Conservation (phyloP, 2,113 vertebrate species). For the Mellivora capensis region DNA sequence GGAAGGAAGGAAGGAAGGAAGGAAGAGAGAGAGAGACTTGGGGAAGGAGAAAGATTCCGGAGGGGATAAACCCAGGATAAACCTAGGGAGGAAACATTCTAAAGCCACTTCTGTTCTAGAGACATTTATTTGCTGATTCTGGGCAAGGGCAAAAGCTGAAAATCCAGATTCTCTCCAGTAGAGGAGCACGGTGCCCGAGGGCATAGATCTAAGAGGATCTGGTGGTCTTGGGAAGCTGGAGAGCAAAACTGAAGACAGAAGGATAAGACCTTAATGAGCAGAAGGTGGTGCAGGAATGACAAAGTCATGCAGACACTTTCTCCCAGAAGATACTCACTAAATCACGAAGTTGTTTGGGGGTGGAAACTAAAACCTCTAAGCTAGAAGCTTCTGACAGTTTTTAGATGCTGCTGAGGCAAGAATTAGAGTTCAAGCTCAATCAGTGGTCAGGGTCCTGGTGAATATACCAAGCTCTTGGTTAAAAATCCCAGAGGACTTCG, state of each 20-base stretch:
- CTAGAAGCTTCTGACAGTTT: neutral
- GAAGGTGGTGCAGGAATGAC: neutral
- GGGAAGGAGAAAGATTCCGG: neutral
- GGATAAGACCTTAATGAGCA: neutral
- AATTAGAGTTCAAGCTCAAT: neutral
- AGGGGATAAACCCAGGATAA: neutral
- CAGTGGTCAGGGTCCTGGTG: neutral
- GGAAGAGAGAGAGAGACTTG: neutral
- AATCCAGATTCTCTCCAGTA: neutral
- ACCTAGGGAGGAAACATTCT: neutral
- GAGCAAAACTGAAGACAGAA: neutral
- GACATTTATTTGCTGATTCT: neutral
- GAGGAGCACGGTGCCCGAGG: neutral
- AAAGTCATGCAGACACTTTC: neutral
- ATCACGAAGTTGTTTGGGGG: neutral
- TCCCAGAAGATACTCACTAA: neutral
- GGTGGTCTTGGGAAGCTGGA: accelerated
- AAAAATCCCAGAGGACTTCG: neutral
- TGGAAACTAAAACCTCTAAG: neutral
- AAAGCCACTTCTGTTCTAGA: neutral
- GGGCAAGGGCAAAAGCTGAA: neutral
- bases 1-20: neutral
- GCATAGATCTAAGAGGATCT: neutral
- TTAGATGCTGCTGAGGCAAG: too few relatives aligned
- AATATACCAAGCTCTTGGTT: neutral